These are phyloP conservation scores for Apamea anceps DNA, from an alignment of 2,888 invertebrate species.

Conservation along the genomic window DNA sequence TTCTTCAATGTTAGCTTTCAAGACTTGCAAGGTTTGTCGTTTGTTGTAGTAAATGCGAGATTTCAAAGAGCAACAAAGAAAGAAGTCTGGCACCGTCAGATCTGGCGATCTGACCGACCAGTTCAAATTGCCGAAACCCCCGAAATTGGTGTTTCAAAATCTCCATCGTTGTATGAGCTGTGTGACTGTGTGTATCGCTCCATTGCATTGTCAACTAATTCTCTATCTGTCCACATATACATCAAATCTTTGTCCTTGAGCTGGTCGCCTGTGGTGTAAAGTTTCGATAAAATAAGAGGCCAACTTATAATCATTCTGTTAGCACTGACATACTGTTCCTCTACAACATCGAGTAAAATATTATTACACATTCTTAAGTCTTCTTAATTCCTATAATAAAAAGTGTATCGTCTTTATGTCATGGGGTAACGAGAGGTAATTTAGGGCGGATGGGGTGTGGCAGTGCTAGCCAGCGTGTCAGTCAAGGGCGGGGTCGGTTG, in stretches of 20 bases:
- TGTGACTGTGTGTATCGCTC: not conserved
- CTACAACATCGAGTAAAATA: not conserved
- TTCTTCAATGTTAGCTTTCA: not conserved
- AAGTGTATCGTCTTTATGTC: not conserved
- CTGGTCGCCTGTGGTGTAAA: not conserved
- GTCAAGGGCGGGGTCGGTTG: slow-evolving; percentile 19
- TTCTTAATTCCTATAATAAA: not conserved
- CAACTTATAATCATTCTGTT: not conserved
- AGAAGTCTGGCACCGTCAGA: too few species aligned
- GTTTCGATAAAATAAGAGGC: not conserved
- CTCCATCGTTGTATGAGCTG: not conserved
- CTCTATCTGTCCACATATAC: not conserved
- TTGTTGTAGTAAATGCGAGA: not conserved
- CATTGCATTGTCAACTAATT: not conserved
- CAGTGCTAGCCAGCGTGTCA: slow-evolving; percentile 24
- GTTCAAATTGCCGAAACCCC: not conserved
- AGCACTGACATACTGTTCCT: not conserved
- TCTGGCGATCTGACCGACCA: too few species aligned
- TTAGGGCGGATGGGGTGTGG: slow-evolving; percentile 39
- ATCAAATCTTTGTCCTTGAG: not conserved
- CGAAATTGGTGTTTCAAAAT: not conserved
- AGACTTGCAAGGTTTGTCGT: not conserved
- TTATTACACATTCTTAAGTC: not conserved
- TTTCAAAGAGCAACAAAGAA: too few species aligned
- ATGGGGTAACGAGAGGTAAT: slow-evolving; percentile 30